Conservation (phyloP, 2,888 invertebrate species). For the Linnaemya tessellans region DNA sequence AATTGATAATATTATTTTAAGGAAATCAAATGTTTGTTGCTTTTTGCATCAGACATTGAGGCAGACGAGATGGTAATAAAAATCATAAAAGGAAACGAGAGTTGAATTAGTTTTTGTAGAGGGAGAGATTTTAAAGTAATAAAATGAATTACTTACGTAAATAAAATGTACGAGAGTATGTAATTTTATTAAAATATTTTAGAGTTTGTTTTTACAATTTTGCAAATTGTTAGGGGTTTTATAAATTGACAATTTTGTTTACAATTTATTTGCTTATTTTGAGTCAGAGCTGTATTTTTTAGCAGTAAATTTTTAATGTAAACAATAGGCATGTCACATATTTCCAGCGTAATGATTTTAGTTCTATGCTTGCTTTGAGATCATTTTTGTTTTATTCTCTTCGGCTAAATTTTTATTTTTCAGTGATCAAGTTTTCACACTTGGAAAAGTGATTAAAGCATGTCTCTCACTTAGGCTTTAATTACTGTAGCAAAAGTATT, state of each 20-base stretch:
- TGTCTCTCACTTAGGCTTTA: too few relatives aligned
- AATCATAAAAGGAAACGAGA: constrained; percentile 10
- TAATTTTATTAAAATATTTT: not conserved
- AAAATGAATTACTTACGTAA: not conserved
- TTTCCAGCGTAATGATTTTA: too few relatives aligned
- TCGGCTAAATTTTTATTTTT: too few relatives aligned
- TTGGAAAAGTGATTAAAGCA: too few relatives aligned
- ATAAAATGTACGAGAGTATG: not conserved
- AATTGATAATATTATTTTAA: constrained; percentile 30
- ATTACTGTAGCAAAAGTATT: too few relatives aligned
- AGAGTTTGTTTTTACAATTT: not conserved
- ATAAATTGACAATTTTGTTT: not conserved
- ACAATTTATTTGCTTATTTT: not conserved
- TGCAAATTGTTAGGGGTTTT: not conserved
- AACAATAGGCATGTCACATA: too few relatives aligned
- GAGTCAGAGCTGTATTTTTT: too few relatives aligned
- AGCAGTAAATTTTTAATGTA: too few relatives aligned
- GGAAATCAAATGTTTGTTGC: constrained; percentile 43
- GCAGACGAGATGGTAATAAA: constrained; percentile 61
- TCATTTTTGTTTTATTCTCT: too few relatives aligned
- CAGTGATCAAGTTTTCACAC: too few relatives aligned
- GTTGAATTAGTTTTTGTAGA: not conserved
- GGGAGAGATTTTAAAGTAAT: not conserved
- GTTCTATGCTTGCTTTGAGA: too few relatives aligned
- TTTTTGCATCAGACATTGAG: constrained; percentile 53